Conservation (phyloP, 1,140 invertebrate species). For the Trinorchestia longiramus region DNA sequence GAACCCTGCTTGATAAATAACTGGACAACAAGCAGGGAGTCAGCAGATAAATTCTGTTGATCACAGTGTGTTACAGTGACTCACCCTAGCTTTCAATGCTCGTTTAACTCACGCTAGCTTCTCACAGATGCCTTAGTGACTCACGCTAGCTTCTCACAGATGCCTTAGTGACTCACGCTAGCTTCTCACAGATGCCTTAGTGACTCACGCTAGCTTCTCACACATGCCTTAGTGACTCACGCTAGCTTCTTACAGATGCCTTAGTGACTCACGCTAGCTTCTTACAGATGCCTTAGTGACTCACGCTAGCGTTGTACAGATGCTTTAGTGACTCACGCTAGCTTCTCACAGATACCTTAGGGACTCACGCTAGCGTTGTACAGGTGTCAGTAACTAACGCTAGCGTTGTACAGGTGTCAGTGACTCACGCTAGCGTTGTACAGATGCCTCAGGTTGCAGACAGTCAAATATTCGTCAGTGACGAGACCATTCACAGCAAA, state of each 20-base stretch:
- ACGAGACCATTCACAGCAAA: constrained; percentile 72
- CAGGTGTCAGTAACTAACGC: background rate
- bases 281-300: background rate
- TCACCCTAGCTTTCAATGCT: too few relatives aligned
- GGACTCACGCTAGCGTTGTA: background rate
- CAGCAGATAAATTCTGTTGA: too few relatives aligned
- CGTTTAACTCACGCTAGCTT: too few relatives aligned
- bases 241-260: background rate
- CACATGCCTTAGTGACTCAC: background rate
- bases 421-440: constrained; percentile 69
- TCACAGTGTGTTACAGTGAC: too few relatives aligned
- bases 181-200: too few relatives aligned
- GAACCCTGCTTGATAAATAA: too few relatives aligned
- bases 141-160: too few relatives aligned
- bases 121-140: too few relatives aligned
- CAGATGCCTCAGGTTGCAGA: constrained; percentile 69
- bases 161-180: too few relatives aligned
- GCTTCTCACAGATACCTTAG: background rate
- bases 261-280: background rate
- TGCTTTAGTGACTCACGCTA: background rate
- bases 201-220: too few relatives aligned
- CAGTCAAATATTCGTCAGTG: constrained; percentile 71
- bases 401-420: background rate
- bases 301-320: background rate
- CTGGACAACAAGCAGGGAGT: too few relatives aligned